Base-by-base conservation (phyloP, 2,888 invertebrate species). In the Perizoma affinitatum region DNA sequence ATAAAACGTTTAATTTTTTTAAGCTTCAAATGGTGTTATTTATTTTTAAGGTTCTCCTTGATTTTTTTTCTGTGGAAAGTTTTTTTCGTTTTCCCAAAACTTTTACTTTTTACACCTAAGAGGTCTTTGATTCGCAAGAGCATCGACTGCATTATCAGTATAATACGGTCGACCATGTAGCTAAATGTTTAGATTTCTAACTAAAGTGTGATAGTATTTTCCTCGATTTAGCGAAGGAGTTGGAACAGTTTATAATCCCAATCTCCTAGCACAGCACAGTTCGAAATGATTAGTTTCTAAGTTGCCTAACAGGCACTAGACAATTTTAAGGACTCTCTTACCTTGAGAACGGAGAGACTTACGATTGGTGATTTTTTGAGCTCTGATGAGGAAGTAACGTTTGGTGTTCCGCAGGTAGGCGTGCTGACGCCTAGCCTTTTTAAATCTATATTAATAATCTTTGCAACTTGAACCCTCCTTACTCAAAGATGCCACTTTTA, bases 371-470 rank as follows among this genome's bases (percentile, higher is more conserved):
- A n/a, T 2, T 34, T n/a, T 9, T 33, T 42, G 2, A 51, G 51
- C 42, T 6, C 36, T 33, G 51, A 51, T 7, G 4, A 33, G 8
- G 6, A 10, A 5, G 35, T 51, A 4, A 51, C 41, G 5, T 51
- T 38, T 42, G 51, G 51, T 5, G 43, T 42, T 9, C 51, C 42
- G 0, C 42, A 51, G 10, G 51, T 34, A 51, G 42, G 51, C 6
- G 42, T 51, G 41, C n/a, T 51, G 5, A 42, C 42, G 5, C 43
- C 42, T 6, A 42, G 38, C 35, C 38, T 51, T 51, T 51, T 42
- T n/a, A 42, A 34, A 6, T 43, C 4, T 51, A 41, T 11, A 51
- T 11, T 5, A 38, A 38, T 38, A 38, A 4, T 38, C 38, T 38
- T 7, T 38, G 38, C 38, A 38, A 38, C 4, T 45, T 7, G 7